Evolutionary conservation across 2,113 vertebrate genomes (phyloP).

Genomic region (Phainopepla nitens): DNA sequence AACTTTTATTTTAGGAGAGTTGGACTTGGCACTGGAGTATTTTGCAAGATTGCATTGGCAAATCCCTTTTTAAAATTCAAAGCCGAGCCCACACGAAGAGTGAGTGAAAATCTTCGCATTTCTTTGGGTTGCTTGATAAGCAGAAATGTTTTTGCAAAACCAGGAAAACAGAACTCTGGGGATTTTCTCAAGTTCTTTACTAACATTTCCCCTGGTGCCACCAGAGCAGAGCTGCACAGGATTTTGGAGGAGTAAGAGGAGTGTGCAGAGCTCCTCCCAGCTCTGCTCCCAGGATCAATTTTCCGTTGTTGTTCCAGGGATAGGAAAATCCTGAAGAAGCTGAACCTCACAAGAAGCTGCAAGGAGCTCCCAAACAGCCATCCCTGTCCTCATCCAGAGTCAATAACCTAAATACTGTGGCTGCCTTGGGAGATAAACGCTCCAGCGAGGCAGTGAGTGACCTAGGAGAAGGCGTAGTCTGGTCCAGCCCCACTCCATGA

Average conservation of each 20-base stretch:
- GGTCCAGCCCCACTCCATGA: not conserved
- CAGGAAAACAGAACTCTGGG: not conserved
- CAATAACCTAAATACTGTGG: accelerated
- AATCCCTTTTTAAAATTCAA: slow-evolving; percentile 27
- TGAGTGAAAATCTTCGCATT: not conserved
- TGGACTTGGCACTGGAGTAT: not conserved
- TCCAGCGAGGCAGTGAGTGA: not conserved
- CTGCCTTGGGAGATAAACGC: not conserved
- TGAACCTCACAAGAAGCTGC: not conserved
- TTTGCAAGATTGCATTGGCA: slow-evolving; percentile 37
- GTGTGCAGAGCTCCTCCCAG: not conserved
- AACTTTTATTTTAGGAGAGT: not conserved
- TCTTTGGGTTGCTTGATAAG: slow-evolving; percentile 37
- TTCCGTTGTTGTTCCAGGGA: not conserved
- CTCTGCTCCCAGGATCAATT: not conserved
- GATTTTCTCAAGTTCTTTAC: slow-evolving; percentile 4
- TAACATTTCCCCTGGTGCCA: not conserved
- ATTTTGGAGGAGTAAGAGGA: not conserved
- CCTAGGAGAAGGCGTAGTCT: not conserved
- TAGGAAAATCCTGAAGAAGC: not conserved
- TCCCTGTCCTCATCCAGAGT: not conserved
- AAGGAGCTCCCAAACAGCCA: not conserved
- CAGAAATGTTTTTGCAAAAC: slow-evolving; percentile 29
- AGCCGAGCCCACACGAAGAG: slow-evolving; percentile 26
- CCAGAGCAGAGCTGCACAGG: not conserved